Evolutionary conservation across 2,113 vertebrate species (phyloP).

Genomic region (Rhinolophus ferrumequinum): DNA sequence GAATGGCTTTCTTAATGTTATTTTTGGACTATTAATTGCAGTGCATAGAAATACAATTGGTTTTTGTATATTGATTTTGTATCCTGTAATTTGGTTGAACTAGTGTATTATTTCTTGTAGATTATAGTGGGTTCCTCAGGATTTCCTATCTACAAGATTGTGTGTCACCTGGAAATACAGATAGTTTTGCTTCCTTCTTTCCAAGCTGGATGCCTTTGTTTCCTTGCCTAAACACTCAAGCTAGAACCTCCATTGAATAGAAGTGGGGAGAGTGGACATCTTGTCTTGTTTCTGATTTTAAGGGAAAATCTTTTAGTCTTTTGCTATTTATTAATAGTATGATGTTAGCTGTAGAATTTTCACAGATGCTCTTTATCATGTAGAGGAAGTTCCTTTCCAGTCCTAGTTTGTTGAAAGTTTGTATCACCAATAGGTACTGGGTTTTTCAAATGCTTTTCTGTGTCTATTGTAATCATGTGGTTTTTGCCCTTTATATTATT

Average conservation of each 20-base stretch:
- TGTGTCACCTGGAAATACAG: not conserved
- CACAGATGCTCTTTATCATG: not conserved
- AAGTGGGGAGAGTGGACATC: not conserved
- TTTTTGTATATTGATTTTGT: not conserved
- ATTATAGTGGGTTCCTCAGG: not conserved
- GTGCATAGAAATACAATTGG: not conserved
- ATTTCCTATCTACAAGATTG: not conserved
- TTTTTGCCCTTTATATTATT: not conserved
- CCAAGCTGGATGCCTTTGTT: not conserved
- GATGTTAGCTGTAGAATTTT: not conserved
- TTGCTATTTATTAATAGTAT: not conserved
- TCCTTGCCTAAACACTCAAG: not conserved
- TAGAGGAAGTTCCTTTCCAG: not conserved
- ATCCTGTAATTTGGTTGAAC: too few relatives aligned
- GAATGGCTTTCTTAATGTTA: not conserved
- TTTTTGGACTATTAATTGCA: not conserved
- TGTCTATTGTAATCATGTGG: not conserved
- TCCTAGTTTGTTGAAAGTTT: not conserved
- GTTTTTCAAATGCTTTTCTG: not conserved
- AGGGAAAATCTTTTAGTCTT: not conserved
- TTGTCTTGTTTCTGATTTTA: not conserved
- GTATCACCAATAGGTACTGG: not conserved
- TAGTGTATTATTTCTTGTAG: not conserved
- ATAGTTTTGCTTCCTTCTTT: not conserved
- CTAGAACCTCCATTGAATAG: not conserved